Conservation (phyloP, 2,888 invertebrate species). For the Chalcosyrphus nemorum region DNA sequence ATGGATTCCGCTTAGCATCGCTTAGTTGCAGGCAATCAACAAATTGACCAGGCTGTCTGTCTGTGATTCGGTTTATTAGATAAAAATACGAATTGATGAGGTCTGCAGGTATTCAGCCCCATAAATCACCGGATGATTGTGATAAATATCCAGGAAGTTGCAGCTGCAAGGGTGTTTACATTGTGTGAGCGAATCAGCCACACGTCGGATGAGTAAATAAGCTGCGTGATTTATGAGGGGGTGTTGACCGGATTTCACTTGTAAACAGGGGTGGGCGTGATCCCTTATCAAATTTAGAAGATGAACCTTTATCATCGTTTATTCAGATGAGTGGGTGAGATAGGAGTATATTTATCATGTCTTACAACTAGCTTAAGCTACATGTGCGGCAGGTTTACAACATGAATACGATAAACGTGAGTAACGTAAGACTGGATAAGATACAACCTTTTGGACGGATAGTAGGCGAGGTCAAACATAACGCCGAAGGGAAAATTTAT, state of each 20-base stretch:
- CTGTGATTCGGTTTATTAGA: slow-evolving; percentile 1
- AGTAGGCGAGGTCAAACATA: too few species aligned
- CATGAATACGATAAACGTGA: neutral
- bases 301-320: neutral
- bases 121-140: slow-evolving; percentile 5
- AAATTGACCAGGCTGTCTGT: neutral
- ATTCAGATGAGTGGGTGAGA: neutral
- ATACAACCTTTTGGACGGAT: too few species aligned
- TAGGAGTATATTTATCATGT: neutral
- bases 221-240: neutral
- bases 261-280: neutral
- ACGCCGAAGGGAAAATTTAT: too few species aligned
- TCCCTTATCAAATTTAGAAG: neutral
- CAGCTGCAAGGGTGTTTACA: neutral
- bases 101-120: neutral
- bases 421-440: too few species aligned
- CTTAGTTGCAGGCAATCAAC: neutral
- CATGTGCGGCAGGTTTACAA: neutral
- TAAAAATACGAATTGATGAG: neutral
- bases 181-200: neutral
- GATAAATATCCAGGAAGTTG: slow-evolving; percentile 10
- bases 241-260: neutral
- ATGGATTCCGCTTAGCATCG: neutral
- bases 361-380: neutral
- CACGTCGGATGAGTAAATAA: neutral